Evolutionary conservation across 2,797 vertebrate species (phyloP).

Genomic region (Anisognathus igniventris): DNA sequence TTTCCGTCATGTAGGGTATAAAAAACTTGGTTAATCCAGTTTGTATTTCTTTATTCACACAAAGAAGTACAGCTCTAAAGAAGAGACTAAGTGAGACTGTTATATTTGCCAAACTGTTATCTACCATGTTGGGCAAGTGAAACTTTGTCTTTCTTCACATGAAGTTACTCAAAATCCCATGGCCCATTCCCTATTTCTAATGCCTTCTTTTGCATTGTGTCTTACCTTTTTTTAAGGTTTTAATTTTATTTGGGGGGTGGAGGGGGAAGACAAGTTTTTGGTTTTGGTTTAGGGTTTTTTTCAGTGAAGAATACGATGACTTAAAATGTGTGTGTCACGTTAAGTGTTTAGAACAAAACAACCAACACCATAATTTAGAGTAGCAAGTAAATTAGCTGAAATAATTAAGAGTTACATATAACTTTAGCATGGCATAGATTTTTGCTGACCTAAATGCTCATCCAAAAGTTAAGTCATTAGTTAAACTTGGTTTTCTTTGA

Average conservation of each 20-base stretch:
- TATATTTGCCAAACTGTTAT: not conserved
- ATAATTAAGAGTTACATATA: not conserved
- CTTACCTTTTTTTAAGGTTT: not conserved
- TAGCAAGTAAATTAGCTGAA: not conserved
- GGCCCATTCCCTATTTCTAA: not conserved
- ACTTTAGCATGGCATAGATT: not conserved
- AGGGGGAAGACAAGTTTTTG: fast-evolving
- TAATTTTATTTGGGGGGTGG: fast-evolving
- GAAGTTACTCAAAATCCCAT: not conserved
- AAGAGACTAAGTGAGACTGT: not conserved
- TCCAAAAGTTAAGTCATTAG: not conserved
- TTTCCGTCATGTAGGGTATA: not conserved
- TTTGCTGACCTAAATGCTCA: not conserved
- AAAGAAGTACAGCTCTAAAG: not conserved
- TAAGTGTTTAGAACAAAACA: not conserved
- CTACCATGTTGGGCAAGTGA: not conserved
- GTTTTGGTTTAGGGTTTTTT: not conserved
- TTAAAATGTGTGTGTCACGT: not conserved
- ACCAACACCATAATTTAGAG: not conserved
- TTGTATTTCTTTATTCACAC: not conserved
- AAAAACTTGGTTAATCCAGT: not conserved
- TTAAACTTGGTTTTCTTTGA: not conserved
- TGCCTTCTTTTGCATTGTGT: fast-evolving
- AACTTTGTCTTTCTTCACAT: not conserved
- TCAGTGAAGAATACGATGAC: not conserved